Conservation (phyloP, 2,797 vertebrate genomes). For the Sebastolobus altivelis region DNA sequence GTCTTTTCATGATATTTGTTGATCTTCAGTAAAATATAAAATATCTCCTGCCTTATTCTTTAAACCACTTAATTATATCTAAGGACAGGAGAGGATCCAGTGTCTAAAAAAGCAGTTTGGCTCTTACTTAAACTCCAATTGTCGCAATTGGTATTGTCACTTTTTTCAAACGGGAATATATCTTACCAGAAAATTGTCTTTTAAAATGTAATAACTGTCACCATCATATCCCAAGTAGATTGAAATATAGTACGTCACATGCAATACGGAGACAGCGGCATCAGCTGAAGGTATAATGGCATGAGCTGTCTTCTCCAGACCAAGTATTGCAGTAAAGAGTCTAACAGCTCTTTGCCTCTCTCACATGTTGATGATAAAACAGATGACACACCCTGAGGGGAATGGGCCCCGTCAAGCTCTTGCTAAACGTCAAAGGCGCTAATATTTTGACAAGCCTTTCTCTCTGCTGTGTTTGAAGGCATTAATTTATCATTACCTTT, state of each 20-base stretch:
- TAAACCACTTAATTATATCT: background rate
- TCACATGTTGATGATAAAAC: constrained; percentile 61
- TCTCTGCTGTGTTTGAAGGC: constrained; percentile 60
- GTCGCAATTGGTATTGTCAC: constrained; percentile 12
- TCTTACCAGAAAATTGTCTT: constrained; percentile 26
- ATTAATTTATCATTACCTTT: constrained; percentile 69
- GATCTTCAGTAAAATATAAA: background rate
- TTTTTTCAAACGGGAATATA: constrained; percentile 31
- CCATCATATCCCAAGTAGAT: constrained; percentile 13
- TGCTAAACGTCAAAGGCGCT: constrained; percentile 75
- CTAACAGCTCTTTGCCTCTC: constrained; percentile 45
- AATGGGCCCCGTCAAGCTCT: constrained; percentile 56
- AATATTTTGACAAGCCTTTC: constrained; percentile 75
- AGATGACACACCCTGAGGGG: constrained; percentile 59
- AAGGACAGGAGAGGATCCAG: background rate
- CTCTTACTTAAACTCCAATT: constrained; percentile 34
- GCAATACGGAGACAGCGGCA: constrained; percentile 22
- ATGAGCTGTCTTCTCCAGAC: constrained; percentile 51
- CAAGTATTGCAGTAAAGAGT: constrained; percentile 37
- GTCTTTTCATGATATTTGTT: background rate
- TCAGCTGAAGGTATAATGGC: constrained; percentile 42
- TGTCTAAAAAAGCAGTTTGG: constrained; percentile 20
- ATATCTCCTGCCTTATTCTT: background rate
- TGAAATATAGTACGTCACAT: constrained; percentile 32
- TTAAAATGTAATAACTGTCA: constrained; percentile 51